Percentiles rank a stretch among this genome's conserved stretches.
Evolutionary conservation across 2,888 invertebrate genomes (phyloP).

Genomic region (Acronicta alni): DNA sequence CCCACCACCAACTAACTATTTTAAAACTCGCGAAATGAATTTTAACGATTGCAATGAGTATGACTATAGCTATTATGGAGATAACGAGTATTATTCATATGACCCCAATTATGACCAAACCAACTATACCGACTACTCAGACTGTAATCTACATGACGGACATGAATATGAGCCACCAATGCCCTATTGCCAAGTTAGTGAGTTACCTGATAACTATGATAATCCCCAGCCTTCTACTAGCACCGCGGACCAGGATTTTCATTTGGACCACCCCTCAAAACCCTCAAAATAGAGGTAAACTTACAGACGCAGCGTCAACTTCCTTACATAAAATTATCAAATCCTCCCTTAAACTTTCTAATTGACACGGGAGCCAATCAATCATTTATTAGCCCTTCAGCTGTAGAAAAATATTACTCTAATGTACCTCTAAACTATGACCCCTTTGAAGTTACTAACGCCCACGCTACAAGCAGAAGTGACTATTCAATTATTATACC

Average conservation of each 20-base stretch:
- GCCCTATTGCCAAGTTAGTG: too few species aligned
- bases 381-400: constrained; percentile 2
- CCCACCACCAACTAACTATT: constrained; percentile 1
- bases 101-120: not conserved
- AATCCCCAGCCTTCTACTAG: not conserved
- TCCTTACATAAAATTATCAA: not conserved
- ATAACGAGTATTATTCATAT: too few species aligned
- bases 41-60: not conserved
- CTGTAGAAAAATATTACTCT: not conserved
- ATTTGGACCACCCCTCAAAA: not conserved
- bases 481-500: not conserved
- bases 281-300: not conserved
- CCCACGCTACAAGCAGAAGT: not conserved
- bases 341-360: not conserved
- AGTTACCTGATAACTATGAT: not conserved
- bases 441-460: not conserved
- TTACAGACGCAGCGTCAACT: not conserved
- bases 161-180: too few species aligned
- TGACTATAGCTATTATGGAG: too few species aligned
- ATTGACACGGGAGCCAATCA: constrained; percentile 5
- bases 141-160: not conserved
- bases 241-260: not conserved
- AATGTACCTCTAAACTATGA: constrained; percentile 1
- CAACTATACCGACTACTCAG: not conserved
- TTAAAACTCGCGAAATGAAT: constrained; percentile 1